These are phyloP conservation scores for Hippolais icterina DNA, from an alignment of 2,113 vertebrate species.

Conservation along the genomic window DNA sequence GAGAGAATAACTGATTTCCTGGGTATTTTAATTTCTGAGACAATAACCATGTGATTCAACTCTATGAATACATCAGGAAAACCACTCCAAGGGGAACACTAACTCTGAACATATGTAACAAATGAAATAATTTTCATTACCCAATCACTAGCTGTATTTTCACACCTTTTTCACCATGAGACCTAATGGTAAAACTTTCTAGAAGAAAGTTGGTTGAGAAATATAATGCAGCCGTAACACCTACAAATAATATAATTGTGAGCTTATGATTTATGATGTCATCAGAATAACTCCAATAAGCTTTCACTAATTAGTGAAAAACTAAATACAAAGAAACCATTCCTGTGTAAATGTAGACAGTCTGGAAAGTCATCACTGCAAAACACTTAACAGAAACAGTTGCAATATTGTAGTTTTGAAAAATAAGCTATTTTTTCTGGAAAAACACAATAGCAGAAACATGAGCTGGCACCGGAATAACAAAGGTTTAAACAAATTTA, in stretches of 20 bases:
- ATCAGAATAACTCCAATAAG: constrained; percentile 41
- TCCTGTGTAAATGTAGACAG: not conserved
- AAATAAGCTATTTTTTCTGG: not conserved
- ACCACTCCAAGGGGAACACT: not conserved
- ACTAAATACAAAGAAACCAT: not conserved
- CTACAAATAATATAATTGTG: not conserved
- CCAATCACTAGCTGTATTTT: not conserved
- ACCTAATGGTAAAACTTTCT: not conserved
- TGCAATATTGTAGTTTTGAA: not conserved
- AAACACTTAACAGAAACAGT: not conserved
- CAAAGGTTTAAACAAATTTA: not conserved
- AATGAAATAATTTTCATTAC: not conserved
- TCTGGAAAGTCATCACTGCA: not conserved
- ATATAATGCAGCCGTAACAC: not conserved
- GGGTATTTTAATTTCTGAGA: not conserved
- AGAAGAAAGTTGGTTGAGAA: not conserved
- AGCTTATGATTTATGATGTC: constrained; percentile 71
- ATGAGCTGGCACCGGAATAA: not conserved
- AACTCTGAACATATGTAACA: not conserved
- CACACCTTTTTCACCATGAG: not conserved
- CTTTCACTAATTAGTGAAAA: not conserved
- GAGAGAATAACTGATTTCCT: not conserved
- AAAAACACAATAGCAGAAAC: not conserved
- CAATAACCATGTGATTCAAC: not conserved
- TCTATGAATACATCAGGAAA: not conserved